Evolutionary conservation across 2,888 invertebrate species (phyloP), one percentile per base, ranked within the genome.

Genomic region (Agapostemon virescens): DNA sequence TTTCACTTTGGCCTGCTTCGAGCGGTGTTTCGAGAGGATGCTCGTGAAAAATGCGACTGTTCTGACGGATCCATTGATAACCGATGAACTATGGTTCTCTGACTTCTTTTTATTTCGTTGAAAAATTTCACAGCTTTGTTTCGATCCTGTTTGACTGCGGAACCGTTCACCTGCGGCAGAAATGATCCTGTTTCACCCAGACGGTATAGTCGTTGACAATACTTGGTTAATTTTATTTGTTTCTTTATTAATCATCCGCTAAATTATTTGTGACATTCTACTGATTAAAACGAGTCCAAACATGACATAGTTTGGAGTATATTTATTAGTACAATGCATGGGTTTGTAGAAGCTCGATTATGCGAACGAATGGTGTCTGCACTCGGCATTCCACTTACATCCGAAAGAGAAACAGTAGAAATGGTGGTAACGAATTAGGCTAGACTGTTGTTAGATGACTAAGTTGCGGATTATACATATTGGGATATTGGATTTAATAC

Each of bases 1-100:
- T 71, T 36, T 71, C 71, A 15, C 52, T 74, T 61, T 69, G 58
- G 15, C 61, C 74, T 38, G 45, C 20, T 74, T 61, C 36, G 42
- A 49, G 36, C 61, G n/a, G 6, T 45, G 45, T 45, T 69, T 26
- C 40, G n/a, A 45, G 49, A 49, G 49, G 49, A 49, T 49, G 11
- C 49, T 49, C 49, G 49, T 20, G 30, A 30, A 33, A 58, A 58
- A 58, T 30, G 58, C 11, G 49, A n/a, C 49, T 49, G 3, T 2
- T n/a, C n/a, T 49, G 49, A 49, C 49, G n/a, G n/a, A n/a, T n/a
- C 49, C 49, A 49, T 49, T n/a, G 49, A 49, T n/a, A 49, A n/a
- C 49, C 49, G 49, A 49, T 49, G 49, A 49, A n/a, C n/a, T 49
- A 49, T n/a, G 45, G 45, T 9, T 20, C 20, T 7, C 49, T 33